Percentiles rank a stretch among this genome's conserved stretches.
Conservation (phyloP, 1,140 invertebrate genomes). For the Teleogryllus occipitalis region DNA sequence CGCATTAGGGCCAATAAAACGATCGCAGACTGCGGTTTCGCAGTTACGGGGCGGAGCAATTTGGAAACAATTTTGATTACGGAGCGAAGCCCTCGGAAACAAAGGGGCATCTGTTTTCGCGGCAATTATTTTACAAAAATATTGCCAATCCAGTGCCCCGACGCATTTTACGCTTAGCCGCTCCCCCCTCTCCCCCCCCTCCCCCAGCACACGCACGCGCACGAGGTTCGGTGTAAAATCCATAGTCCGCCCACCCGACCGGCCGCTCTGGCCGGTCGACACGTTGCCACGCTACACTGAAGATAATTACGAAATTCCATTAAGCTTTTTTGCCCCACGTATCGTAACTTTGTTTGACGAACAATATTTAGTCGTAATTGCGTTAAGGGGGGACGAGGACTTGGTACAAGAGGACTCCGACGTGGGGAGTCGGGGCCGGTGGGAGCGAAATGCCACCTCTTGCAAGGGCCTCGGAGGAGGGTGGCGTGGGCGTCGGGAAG, state of each 20-base stretch:
- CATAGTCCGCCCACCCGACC: too few species aligned
- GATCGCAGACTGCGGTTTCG: neutral
- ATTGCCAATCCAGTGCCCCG: neutral
- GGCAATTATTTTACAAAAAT: neutral
- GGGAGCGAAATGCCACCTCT: too few species aligned
- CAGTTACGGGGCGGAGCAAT: neutral
- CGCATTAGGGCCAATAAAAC: neutral
- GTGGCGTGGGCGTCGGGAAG: too few species aligned
- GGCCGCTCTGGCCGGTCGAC: too few species aligned
- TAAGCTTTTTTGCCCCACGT: neutral
- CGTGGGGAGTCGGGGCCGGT: too few species aligned
- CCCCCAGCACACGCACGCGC: too few species aligned
- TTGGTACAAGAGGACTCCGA: neutral
- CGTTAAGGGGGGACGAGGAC: neutral
- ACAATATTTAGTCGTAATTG: slow-evolving; percentile 1
- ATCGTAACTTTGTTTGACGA: neutral
- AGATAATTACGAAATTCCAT: neutral
- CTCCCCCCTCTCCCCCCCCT: too few species aligned
- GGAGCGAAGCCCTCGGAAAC: neutral
- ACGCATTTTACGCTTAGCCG: too few species aligned
- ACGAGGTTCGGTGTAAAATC: too few species aligned
- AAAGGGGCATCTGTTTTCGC: neutral
- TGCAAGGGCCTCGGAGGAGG: too few species aligned
- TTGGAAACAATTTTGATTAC: neutral
- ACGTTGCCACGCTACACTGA: neutral